Base-by-base conservation (phyloP, 2,113 vertebrate species). In the Chunga burmeisteri region DNA sequence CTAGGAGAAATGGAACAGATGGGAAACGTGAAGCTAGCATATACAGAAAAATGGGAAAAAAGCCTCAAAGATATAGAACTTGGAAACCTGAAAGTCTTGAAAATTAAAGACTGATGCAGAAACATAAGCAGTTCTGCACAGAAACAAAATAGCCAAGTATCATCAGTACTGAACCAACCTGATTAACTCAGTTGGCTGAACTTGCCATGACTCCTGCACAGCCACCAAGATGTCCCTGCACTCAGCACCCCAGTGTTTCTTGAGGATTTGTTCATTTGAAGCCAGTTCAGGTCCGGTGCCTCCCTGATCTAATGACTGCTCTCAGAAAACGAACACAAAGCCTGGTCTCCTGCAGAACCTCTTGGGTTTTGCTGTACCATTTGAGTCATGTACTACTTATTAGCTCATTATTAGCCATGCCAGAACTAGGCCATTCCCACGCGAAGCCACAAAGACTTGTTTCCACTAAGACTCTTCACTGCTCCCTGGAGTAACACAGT, bases 131-230 rank as follows among this genome's bases (percentile, higher is more conserved):
- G 63, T 78, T 92, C 86, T 94, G 89, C 78, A 68, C 29, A 66
- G 73, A 93, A 95, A 87, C 59, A 92, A 88, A 89, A 62, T 22
- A 71, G 83, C 61, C 53, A 93, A 93, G 47, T 80, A 77, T 72
- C 55, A 85, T 84, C 91, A 87, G 73, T 49, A 82, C 61, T 82
- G 91, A 89, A 95, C 75, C 92, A 95, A 67, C 42, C 38, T 56
- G 84, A 91, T 88, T 67, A 91, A 90, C 30, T 68, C 78, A 75
- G 66, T 20, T 96, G 94, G 96, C 95, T 97, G 96, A 97, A 97
- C 95, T 91, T 87, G 77, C 62, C 53, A 6, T 61, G 93, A 95
- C 93, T 95, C 90, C 86, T 38, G 44, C 40, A 49, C 25, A 94
- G 93, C 66, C 92, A 94, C 90, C 79, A 84, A 63, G 66, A 86